Percentiles rank a stretch among this genome's conserved stretches.
phyloP scores from a whole-genome alignment of 2,888 invertebrate species.

The Apocheima hispidaria region DNA sequence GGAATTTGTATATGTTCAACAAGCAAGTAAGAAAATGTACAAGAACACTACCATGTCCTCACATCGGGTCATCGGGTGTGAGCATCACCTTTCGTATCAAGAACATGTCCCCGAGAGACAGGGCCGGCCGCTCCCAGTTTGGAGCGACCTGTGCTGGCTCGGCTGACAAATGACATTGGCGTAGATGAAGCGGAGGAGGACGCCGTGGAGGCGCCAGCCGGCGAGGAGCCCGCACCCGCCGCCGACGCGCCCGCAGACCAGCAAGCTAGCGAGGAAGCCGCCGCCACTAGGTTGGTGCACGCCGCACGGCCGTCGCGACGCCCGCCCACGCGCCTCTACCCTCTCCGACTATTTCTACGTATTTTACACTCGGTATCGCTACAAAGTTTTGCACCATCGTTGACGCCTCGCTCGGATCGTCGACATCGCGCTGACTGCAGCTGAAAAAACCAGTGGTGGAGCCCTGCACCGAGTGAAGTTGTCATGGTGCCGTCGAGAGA shows the following conservation, averaged over 20 bases:
- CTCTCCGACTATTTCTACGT: slow-evolving; percentile 66
- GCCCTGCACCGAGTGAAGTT: slow-evolving; percentile 15
- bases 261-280: slow-evolving; percentile 72
- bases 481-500: slow-evolving; percentile 16
- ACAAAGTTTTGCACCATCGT: slow-evolving; percentile 83
- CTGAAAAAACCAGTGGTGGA: slow-evolving; percentile 30
- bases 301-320: slow-evolving; percentile 76
- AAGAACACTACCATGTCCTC: slow-evolving; percentile 43
- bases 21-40: slow-evolving; percentile 58
- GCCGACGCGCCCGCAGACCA: slow-evolving; percentile 64
- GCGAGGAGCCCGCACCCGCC: slow-evolving; percentile 60
- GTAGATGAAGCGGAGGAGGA: slow-evolving; percentile 79
- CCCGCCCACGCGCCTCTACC: slow-evolving; percentile 71
- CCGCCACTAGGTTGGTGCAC: slow-evolving; percentile 84
- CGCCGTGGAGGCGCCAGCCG: slow-evolving; percentile 58
- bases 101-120: slow-evolving; percentile 61
- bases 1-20: slow-evolving; percentile 63
- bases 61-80: not conserved
- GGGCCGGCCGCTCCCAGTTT: slow-evolving; percentile 70
- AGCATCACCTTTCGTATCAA: slow-evolving; percentile 29
- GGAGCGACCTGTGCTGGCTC: slow-evolving; percentile 79
- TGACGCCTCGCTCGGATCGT: slow-evolving; percentile 29
- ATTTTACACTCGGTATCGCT: slow-evolving; percentile 70
- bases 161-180: slow-evolving; percentile 69
- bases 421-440: slow-evolving; percentile 23